These are phyloP conservation scores for Ormyrus thymus DNA, from an alignment of 2,888 invertebrate genomes.

Conservation along the genomic window DNA sequence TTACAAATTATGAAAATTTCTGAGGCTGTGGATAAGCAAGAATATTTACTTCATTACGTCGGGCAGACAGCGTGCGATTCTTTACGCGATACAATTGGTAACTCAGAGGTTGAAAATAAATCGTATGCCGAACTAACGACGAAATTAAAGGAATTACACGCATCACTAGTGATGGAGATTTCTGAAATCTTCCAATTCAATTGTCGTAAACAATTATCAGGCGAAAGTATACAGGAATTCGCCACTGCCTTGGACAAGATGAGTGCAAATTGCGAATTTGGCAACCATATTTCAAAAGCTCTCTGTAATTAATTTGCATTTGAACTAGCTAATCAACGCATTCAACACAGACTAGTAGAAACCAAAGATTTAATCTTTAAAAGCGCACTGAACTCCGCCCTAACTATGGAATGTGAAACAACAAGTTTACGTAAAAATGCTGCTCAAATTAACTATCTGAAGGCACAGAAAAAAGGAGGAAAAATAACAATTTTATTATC, in stretches of 20 bases:
- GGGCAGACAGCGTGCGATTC: constrained; percentile 23
- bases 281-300: constrained; percentile 32
- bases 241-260: constrained; percentile 46
- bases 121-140: background rate
- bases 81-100: constrained; percentile 24
- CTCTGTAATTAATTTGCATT: no score
- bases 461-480: constrained; percentile 19
- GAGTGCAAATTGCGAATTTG: constrained; percentile 45
- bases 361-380: no score
- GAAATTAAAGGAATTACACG: constrained; percentile 25
- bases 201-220: constrained; percentile 23
- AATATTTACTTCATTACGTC: constrained; percentile 43
- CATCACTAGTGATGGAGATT: constrained; percentile 11
- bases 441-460: constrained; percentile 5
- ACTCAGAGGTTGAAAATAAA: constrained; percentile 6
- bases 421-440: background rate
- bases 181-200: constrained; percentile 35
- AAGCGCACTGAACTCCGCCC: no score
- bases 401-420: constrained; percentile 43
- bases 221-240: constrained; percentile 35
- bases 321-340: no score
- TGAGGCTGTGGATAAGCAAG: background rate
- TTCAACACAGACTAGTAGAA: no score
- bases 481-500: no score
- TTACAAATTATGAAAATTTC: constrained; percentile 41